A percentile compares a stretch with the other conserved stretches of the same genome.
These are phyloP conservation scores for Mythimna impura DNA, from an alignment of 2,888 invertebrate genomes.

Conservation along the genomic window DNA sequence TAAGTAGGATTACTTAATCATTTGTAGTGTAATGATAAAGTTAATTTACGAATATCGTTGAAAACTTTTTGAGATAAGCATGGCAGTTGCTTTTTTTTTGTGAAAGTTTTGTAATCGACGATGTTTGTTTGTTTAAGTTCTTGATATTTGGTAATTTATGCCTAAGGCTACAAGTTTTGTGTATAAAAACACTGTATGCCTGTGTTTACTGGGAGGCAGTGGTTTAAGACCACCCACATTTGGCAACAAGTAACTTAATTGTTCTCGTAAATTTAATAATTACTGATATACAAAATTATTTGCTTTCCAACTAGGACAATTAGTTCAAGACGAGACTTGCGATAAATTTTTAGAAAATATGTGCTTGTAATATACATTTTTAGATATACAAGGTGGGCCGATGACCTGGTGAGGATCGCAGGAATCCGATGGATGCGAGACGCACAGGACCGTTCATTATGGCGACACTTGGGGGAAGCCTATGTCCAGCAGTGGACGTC, in stretches of 20 bases:
- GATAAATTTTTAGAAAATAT: no score
- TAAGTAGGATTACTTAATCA: constrained; percentile 26
- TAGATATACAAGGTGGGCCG: no score
- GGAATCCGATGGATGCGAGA: no score
- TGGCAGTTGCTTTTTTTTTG: constrained; percentile 3
- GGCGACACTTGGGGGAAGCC: no score
- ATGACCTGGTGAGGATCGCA: no score
- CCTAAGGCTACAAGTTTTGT: not conserved
- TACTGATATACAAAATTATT: no score
- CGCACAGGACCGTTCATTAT: no score
- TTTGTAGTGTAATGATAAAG: constrained; percentile 18
- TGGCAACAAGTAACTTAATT: not conserved
- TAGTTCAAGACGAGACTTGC: no score
- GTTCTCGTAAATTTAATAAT: not conserved
- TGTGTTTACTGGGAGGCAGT: not conserved
- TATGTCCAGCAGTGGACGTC: no score
- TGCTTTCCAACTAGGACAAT: no score
- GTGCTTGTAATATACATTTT: no score
- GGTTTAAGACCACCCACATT: not conserved
- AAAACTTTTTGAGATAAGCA: constrained; percentile 18
- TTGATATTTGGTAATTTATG: constrained; percentile 17
- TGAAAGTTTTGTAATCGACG: constrained; percentile 4
- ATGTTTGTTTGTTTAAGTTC: not conserved
- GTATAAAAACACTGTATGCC: not conserved
- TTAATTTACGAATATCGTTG: constrained; percentile 16